Conservation (phyloP, 2,113 vertebrate species). For the Edolisoma coerulescens region DNA sequence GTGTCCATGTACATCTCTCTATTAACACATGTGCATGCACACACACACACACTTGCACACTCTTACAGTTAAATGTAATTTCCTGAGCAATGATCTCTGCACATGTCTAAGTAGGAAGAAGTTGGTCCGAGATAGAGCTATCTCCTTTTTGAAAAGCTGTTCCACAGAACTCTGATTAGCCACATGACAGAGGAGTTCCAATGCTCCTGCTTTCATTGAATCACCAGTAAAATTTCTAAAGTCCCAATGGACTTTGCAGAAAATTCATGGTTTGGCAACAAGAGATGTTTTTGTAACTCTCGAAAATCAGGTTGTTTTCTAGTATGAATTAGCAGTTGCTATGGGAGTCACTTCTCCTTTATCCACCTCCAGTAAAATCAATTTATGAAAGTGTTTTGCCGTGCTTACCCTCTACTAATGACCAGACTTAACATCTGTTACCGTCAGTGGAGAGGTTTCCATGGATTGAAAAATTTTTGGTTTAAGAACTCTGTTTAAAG, state of each 20-base stretch:
- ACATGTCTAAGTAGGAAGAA: neutral
- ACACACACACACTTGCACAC: fast-evolving
- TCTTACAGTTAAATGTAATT: neutral
- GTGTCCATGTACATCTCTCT: neutral
- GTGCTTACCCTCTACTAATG: neutral
- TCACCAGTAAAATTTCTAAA: neutral
- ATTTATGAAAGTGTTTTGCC: neutral
- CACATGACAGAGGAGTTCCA: neutral
- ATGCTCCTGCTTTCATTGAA: neutral
- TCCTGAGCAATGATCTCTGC: neutral
- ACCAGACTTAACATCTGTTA: neutral
- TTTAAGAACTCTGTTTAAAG: neutral
- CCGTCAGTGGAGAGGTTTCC: neutral
- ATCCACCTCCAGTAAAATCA: neutral
- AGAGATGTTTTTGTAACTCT: neutral
- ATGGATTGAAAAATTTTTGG: neutral
- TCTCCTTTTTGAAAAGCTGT: neutral
- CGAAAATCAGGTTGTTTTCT: neutral
- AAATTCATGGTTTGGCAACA: neutral
- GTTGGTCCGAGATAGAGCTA: neutral
- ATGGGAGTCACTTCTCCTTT: neutral
- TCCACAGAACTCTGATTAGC: neutral
- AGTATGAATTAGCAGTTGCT: neutral
- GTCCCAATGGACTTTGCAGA: neutral
- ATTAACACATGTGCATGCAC: neutral